Conservation (phyloP, 2,113 vertebrate species). For the Psophia crepitans region DNA sequence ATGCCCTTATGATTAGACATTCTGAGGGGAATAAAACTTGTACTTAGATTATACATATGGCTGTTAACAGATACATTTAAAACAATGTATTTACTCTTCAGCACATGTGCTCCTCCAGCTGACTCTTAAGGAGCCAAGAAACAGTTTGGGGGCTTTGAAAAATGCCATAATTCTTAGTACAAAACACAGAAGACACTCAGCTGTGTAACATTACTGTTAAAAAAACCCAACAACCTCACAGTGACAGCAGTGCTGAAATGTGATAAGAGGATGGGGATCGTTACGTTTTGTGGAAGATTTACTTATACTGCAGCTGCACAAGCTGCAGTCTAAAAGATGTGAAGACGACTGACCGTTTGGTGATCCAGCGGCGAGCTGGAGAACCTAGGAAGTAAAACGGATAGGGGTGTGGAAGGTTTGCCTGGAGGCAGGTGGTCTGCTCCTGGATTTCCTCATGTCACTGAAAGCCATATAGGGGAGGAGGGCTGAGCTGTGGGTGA, state of each 20-base stretch:
- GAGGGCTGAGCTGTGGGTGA: neutral
- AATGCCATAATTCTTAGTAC: neutral
- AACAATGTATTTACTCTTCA: slow-evolving; percentile 33
- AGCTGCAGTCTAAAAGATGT: neutral
- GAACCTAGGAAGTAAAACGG: neutral
- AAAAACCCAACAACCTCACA: neutral
- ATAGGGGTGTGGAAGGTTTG: neutral
- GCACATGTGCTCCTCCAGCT: slow-evolving; percentile 43
- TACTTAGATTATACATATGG: slow-evolving; percentile 35
- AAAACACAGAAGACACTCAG: neutral
- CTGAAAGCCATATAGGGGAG: neutral
- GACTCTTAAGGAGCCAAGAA: neutral
- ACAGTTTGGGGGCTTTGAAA: slow-evolving; percentile 2
- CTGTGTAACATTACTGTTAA: neutral
- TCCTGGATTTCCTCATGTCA: neutral
- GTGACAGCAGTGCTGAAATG: neutral
- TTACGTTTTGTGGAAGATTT: neutral
- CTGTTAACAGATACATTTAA: slow-evolving; percentile 52
- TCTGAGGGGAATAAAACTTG: slow-evolving; percentile 40
- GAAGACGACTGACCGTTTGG: neutral
- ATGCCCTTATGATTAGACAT: slow-evolving; percentile 4
- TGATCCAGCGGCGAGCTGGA: neutral
- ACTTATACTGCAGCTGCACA: neutral
- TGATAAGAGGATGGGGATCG: neutral
- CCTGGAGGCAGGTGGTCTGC: neutral